Evolutionary conservation across 2,113 vertebrate species (phyloP).

Genomic region (Crotalus tigris): DNA sequence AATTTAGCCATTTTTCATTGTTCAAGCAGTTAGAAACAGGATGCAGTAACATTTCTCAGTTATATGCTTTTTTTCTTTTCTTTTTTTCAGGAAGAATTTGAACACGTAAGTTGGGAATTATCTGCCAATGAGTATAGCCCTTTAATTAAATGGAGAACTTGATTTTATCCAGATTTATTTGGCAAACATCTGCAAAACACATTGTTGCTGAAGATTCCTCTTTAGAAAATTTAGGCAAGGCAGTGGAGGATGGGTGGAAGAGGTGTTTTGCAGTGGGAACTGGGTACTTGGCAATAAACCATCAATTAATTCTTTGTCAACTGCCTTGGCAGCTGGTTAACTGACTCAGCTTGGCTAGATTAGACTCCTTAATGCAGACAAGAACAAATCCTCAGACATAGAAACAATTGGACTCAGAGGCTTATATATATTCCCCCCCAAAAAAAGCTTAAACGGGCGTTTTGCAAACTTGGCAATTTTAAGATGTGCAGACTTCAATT

Average conservation of each 20-base stretch:
- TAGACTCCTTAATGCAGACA: neutral
- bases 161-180: neutral
- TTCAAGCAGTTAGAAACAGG: neutral
- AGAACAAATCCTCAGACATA: neutral
- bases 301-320: neutral
- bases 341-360: neutral
- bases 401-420: neutral
- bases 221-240: neutral
- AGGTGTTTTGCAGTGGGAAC: neutral
- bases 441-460: neutral
- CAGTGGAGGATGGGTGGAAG: neutral
- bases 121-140: neutral
- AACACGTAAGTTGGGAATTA: slow-evolving; percentile 6
- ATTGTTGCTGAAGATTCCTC: neutral
- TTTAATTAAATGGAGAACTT: neutral
- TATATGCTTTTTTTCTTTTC: neutral
- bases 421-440: neutral
- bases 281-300: neutral
- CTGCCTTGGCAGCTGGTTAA: neutral
- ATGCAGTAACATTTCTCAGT: neutral
- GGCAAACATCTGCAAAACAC: neutral
- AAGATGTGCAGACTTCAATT: neutral
- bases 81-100: neutral
- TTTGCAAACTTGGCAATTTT: neutral
- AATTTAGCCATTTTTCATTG: neutral